A percentile compares a stretch with the other conserved stretches of the same genome.
Evolutionary conservation across 2,888 invertebrate species (phyloP).

Genomic region (Stenichneumon culpator): DNA sequence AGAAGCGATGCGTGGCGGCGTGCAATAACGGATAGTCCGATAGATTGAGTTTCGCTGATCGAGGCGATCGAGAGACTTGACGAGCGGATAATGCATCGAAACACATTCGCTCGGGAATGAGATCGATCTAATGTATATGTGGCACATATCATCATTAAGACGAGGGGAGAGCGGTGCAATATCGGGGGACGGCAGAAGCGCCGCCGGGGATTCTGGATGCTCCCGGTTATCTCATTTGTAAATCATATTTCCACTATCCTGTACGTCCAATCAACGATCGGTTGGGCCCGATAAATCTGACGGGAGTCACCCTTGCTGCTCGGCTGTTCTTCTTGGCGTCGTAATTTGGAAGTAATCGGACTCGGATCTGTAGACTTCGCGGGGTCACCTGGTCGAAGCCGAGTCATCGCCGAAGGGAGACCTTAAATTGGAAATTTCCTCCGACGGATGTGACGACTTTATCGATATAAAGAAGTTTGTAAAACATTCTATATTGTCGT

Average conservation of each 20-base stretch:
- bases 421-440: background rate
- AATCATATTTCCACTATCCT: constrained; percentile 54
- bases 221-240: constrained; percentile 61
- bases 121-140: constrained; percentile 67
- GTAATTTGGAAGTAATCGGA: constrained; percentile 7
- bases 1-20: background rate
- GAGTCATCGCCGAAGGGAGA: background rate
- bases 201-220: constrained; percentile 29
- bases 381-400: background rate
- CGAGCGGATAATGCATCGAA: constrained; percentile 28
- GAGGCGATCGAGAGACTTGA: constrained; percentile 31
- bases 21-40: constrained; percentile 36
- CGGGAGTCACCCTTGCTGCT: background rate
- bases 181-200: constrained; percentile 50
- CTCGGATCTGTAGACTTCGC: background rate
- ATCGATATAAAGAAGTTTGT: background rate
- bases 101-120: constrained; percentile 51
- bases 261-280: constrained; percentile 23
- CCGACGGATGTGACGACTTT: background rate
- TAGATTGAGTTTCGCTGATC: constrained; percentile 46
- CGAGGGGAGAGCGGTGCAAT: constrained; percentile 50
- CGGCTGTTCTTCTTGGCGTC: background rate
- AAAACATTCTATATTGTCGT: background rate
- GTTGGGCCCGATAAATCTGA: constrained; percentile 2
- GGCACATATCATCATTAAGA: constrained; percentile 68